phyloP scores from a whole-genome alignment of 1,140 invertebrate species.

The Philopotamus ludificatus region DNA sequence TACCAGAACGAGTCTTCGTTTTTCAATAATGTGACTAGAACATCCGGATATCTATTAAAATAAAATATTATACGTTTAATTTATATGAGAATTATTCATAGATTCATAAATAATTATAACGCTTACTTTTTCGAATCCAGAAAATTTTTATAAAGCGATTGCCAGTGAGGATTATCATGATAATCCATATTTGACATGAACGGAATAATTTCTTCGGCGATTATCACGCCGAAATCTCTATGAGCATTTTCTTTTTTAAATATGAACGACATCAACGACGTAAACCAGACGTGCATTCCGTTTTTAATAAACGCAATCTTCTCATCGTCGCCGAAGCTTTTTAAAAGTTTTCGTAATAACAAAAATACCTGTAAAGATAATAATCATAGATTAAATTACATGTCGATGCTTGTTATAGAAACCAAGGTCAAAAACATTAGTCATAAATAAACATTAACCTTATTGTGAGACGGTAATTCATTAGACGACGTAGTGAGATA shows the following conservation, averaged over 20 bases:
- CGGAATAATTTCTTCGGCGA: constrained; percentile 46
- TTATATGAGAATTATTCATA: too few species aligned
- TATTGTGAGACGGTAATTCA: neutral
- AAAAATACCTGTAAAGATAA: constrained; percentile 22
- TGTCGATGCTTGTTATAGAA: too few species aligned
- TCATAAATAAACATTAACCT: neutral
- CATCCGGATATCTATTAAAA: constrained; percentile 46
- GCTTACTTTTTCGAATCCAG: constrained; percentile 19
- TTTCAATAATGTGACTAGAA: constrained; percentile 45
- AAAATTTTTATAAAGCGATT: constrained; percentile 44
- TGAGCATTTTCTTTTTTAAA: constrained; percentile 38
- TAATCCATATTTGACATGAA: constrained; percentile 46
- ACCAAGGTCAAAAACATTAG: neutral
- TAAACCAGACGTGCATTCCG: constrained; percentile 48
- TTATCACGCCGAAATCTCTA: constrained; percentile 39
- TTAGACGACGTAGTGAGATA: neutral
- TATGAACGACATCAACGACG: constrained; percentile 45
- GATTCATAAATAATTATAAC: too few species aligned
- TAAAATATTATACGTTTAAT: neutral
- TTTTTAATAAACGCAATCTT: constrained; percentile 46
- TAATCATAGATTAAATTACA: neutral
- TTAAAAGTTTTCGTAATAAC: constrained; percentile 13
- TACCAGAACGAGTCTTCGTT: constrained; percentile 23
- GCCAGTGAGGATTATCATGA: constrained; percentile 45
- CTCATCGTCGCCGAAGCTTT: constrained; percentile 33